phyloP scores from a whole-genome alignment of 2,797 vertebrate species.

The Tragopan temminckii region DNA sequence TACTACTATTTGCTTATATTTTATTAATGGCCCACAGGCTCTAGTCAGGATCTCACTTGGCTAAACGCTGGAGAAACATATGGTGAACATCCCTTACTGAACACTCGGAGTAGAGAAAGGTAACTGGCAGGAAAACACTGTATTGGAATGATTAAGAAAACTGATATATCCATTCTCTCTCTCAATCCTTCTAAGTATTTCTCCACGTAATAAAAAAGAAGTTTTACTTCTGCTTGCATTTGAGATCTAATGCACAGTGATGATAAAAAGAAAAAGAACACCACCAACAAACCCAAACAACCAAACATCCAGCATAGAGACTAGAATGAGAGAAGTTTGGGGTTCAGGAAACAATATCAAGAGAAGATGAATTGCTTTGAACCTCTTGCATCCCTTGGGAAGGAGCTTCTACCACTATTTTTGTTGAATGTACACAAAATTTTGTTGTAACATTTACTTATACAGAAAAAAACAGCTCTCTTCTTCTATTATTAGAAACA shows the following conservation, averaged over 20 bases:
- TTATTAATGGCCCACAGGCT: not conserved
- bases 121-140: not conserved
- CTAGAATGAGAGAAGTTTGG: not conserved
- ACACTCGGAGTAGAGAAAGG: not conserved
- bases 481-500: not conserved
- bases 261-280: not conserved
- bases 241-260: not conserved
- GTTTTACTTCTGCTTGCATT: not conserved
- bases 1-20: constrained; percentile 6
- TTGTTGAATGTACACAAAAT: not conserved
- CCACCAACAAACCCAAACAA: not conserved
- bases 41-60: not conserved
- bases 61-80: not conserved
- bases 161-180: not conserved
- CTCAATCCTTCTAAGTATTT: not conserved
- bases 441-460: not conserved
- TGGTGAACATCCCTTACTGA: not conserved
- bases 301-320: not conserved
- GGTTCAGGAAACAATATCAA: not conserved
- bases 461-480: not conserved
- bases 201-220: not conserved
- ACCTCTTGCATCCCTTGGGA: not conserved
- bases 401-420: not conserved
- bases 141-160: not conserved
- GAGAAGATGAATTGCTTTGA: not conserved